phyloP scores from a whole-genome alignment of 2,888 invertebrate genomes.

The Lithophane semibrunnea region DNA sequence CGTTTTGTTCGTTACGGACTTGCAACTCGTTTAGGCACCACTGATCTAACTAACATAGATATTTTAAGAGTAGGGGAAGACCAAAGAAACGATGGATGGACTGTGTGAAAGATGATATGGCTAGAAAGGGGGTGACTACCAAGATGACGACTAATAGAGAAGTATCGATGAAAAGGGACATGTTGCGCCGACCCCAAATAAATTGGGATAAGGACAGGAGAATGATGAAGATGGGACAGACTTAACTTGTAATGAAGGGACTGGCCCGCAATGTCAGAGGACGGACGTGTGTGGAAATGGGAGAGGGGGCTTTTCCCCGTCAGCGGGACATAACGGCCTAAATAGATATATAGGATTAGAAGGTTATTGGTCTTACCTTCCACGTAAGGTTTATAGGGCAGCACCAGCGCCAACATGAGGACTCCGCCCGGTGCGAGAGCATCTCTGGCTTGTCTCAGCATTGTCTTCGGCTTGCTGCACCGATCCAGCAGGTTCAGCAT shows the following conservation, averaged over 20 bases:
- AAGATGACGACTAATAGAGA: no score
- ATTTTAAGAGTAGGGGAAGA: background rate
- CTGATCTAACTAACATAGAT: no score
- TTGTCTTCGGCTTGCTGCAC: conserved; percentile 95
- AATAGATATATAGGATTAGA: background rate
- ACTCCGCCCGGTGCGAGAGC: conserved; percentile 94
- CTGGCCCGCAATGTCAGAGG: no score
- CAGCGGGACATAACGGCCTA: background rate
- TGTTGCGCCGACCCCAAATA: no score
- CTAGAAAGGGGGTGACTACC: no score
- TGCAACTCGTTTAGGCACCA: background rate
- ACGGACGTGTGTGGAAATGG: background rate
- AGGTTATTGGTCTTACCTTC: conserved; percentile 92
- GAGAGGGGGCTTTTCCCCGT: background rate
- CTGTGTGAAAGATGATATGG: no score
- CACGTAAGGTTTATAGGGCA: conserved; percentile 98
- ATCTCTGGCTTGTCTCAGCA: conserved; percentile 94
- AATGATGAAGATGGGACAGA: no score
- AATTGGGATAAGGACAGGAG: no score
- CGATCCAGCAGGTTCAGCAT: conserved; percentile 98
- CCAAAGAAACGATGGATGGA: no score
- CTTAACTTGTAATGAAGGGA: background rate
- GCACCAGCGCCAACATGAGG: conserved; percentile 96
- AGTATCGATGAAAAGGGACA: no score
- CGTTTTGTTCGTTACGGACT: background rate